Conservation (phyloP, 1,140 invertebrate genomes). For the Drosophila santomea region DNA sequence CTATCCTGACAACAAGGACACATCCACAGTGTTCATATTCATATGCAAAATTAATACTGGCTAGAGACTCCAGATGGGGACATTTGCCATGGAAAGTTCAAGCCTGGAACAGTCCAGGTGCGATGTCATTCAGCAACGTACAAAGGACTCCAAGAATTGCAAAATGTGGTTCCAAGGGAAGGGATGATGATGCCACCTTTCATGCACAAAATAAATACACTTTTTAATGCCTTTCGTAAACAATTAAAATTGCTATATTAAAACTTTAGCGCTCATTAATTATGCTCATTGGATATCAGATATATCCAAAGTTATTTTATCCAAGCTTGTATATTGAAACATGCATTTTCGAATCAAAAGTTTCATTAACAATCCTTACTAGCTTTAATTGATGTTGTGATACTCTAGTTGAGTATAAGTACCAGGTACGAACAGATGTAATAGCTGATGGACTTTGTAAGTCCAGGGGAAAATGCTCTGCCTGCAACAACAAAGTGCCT, state of each 20-base stretch:
- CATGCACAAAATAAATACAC: background rate
- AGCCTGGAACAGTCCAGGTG: slow-evolving; percentile 12
- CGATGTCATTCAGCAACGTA: slow-evolving; percentile 6
- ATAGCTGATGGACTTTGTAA: background rate
- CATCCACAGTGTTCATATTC: slow-evolving; percentile 48
- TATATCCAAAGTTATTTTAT: no score
- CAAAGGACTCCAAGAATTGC: background rate
- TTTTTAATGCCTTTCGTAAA: background rate
- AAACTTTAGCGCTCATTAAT: no score
- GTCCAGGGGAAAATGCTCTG: background rate
- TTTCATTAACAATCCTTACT: background rate
- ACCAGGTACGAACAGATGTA: background rate
- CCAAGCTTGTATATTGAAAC: no score
- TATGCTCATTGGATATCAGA: no score
- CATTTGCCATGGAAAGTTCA: slow-evolving; percentile 16
- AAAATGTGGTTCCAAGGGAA: background rate
- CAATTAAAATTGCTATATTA: no score
- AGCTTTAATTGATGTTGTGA: background rate
- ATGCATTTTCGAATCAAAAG: no score
- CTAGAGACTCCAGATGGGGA: slow-evolving; percentile 9
- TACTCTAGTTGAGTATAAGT: background rate
- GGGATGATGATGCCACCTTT: background rate
- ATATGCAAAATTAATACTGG: slow-evolving; percentile 67
- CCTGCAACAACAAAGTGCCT: slow-evolving; percentile 14
- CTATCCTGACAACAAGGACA: slow-evolving; percentile 13